Conservation (phyloP, 2,888 invertebrate genomes). For the Brenthis ino region DNA sequence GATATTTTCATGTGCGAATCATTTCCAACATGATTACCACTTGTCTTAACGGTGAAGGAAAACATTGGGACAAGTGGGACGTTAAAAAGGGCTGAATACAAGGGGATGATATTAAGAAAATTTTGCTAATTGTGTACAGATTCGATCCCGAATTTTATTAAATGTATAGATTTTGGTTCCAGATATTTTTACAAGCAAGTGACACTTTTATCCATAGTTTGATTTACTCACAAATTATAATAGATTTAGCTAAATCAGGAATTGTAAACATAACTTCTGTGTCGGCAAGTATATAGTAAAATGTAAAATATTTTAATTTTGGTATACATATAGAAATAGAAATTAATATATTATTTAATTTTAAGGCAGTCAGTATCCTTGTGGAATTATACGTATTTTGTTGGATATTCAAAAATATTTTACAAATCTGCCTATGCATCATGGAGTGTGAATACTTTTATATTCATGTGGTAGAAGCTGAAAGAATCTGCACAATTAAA, state of each 20-base stretch:
- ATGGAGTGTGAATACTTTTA: conserved; percentile 35
- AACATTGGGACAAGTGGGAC: too few species aligned
- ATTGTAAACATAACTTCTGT: not conserved
- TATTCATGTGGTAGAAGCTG: conserved; percentile 20
- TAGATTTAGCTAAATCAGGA: conserved; percentile 29
- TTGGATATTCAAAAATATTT: conserved; percentile 27
- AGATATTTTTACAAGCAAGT: conserved; percentile 27
- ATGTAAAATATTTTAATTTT: too few species aligned
- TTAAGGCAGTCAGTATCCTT: conserved; percentile 6
- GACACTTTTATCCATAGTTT: conserved; percentile 26
- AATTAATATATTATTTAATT: not conserved
- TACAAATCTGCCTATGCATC: conserved; percentile 26
- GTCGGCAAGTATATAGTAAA: conserved; percentile 13
- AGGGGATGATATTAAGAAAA: too few species aligned
- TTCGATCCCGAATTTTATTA: too few species aligned
- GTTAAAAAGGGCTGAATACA: too few species aligned
- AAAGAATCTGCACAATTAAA: conserved; percentile 15
- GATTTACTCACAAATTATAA: conserved; percentile 22
- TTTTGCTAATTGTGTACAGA: too few species aligned
- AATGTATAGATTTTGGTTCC: not conserved
- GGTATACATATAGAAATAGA: not conserved
- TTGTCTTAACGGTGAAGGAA: too few species aligned
- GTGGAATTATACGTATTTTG: conserved; percentile 5
- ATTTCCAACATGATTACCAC: too few species aligned
- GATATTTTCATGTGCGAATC: too few species aligned